Conservation (phyloP, 2,797 vertebrate species). For the Antrozous pallidus region DNA sequence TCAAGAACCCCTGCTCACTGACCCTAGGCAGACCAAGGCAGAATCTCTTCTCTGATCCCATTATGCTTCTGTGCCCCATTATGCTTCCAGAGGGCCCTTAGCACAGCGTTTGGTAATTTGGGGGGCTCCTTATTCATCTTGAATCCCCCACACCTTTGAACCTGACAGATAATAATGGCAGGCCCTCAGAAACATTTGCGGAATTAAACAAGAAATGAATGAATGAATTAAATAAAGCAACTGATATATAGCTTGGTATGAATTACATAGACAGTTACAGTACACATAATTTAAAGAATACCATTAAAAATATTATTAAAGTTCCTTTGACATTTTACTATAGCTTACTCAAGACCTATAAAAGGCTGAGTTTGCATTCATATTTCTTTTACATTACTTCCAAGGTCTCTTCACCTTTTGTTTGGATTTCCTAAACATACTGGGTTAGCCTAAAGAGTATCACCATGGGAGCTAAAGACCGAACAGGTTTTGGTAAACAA, state of each 20-base stretch:
- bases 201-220: not conserved
- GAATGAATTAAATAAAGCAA: not conserved
- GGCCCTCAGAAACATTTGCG: not conserved
- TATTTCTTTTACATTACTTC: not conserved
- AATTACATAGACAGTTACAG: not conserved
- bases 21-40: not conserved
- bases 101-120: not conserved
- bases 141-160: not conserved
- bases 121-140: not conserved
- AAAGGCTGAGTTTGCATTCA: not conserved
- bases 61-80: not conserved
- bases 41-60: not conserved
- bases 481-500: conserved; percentile 94
- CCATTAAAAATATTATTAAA: not conserved
- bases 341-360: not conserved
- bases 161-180: not conserved
- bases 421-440: conserved; percentile 89
- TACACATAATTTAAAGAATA: not conserved
- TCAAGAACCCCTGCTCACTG: not conserved
- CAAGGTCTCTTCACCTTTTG: conserved; percentile 79
- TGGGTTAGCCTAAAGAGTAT: conserved; percentile 89
- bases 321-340: not conserved
- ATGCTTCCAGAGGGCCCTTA: not conserved
- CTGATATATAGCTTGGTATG: not conserved
- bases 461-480: conserved; percentile 92